Evolutionary conservation across 2,113 vertebrate genomes (phyloP), one percentile per base, ranked within the genome.

Genomic region (Vulpes vulpes): DNA sequence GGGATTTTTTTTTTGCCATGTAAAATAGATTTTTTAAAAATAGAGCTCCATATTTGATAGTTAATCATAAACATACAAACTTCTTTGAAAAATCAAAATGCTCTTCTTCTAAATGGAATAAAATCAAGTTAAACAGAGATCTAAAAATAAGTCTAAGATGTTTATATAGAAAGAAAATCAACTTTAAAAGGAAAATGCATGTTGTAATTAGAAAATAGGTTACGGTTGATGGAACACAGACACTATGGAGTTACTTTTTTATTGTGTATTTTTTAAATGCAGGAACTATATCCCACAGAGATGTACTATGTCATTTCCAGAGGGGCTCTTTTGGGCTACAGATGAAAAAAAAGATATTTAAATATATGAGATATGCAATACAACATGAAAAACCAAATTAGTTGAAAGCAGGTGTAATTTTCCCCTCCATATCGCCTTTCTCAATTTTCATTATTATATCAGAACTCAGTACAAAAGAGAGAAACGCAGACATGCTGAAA

Each of bases 371-470:
- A 85, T 95, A 96, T 80, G 62, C 64, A 97, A 95, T n/a, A 93
- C 74, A 98, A 96, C n/a, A 43, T 97, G 81, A 98, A 98, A 98
- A 98, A 97, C 73, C 83, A 98, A 98, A 94, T 95, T 97, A 3
- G 19, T 96, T 98, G 90, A 96, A 97, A 98, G 92, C 88, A 97
- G 60, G 59, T 97, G 9, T 87, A 98, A 98, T 92, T 96, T 96
- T 98, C 43, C 94, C 82, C 30, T 78, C 85, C 38, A 92, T 74
- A 96, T 97, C 96, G 97, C 65, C 55, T 95, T 67, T 95, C 96
- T 98, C 64, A 65, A 89, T 98, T 98, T 98, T 98, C 96, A 98
- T 96, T 94, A 74, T 91, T 97, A 43, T 89, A 97, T 96, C 51
- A 96, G 97, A 98, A 92, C 89, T 98, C 97, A 96, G 82, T 95